Evolutionary conservation across 2,797 vertebrate genomes (phyloP), one percentile per base, ranked within the genome.

Genomic region (Huso huso): DNA sequence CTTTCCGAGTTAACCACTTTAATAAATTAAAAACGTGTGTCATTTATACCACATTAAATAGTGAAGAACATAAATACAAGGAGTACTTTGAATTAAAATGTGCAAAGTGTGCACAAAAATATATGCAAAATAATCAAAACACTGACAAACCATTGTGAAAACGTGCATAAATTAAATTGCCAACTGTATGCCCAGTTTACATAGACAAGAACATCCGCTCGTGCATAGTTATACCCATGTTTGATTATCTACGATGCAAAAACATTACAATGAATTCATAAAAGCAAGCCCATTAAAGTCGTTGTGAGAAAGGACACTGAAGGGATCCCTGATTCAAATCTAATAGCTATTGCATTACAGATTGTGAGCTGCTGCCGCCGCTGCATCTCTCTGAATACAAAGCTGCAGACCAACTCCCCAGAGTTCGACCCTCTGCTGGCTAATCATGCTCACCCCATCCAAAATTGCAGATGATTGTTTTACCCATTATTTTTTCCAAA

Each of bases 401-500:
- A 57, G 63, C 75, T 62, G 49, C 69, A 64, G 72, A 62, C 23
- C 69, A 51, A 68, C 73, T 85, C 82, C 79, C 82, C 66, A 70
- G 81, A 81, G 78, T 76, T 76, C 78, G 71, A 74, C 79, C 81
- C 81, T 77, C 81, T 87, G 89, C 92, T 88, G 88, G 90, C 86
- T 92, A 88, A 90, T 93, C 90, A 83, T 89, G 92, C 92, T 86
- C 83, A 82, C 85, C 78, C 78, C 70, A 66, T 77, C 81, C 86
- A 89, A 89, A 88, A 89, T 89, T 83, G 85, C 87, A 83, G 80
- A 88, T 91, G 88, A 93, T 93, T 91, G 91, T 93, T 91, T 92
- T 89, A 88, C 84, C 90, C 89, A 93, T 98, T 95, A 93, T 95
- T 93, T 89, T 89, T 83, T 82, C 80, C 84, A 93, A 18, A 93